phyloP scores from a whole-genome alignment of 1,140 invertebrate genomes.

The Drosophila saltans region DNA sequence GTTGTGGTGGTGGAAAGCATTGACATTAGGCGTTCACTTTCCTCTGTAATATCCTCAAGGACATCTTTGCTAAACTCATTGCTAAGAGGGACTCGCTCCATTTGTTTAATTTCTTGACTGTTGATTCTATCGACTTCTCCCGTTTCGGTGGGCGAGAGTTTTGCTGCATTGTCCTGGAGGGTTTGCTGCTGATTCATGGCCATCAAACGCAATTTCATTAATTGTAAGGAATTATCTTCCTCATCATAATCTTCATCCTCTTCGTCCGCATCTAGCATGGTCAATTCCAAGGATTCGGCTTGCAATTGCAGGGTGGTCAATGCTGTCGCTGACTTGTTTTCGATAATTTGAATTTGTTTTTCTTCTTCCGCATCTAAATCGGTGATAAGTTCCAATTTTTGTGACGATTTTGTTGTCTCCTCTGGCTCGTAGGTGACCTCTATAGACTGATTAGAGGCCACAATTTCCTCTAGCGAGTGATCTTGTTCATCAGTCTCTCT shows the following conservation, averaged over 20 bases:
- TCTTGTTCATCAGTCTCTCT: constrained; percentile 65
- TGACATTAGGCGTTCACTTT: constrained; percentile 72
- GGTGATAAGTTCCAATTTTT: constrained; percentile 45
- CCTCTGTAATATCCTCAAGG: constrained; percentile 81
- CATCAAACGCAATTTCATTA: constrained; percentile 72
- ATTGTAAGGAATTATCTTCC: constrained; percentile 63
- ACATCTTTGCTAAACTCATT: constrained; percentile 75
- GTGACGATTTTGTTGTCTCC: constrained; percentile 46
- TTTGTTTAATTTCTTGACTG: constrained; percentile 61
- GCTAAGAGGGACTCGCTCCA: constrained; percentile 69
- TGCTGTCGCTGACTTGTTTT: constrained; percentile 37
- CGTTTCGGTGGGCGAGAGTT: constrained; percentile 58
- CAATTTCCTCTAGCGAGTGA: constrained; percentile 77
- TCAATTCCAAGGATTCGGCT: constrained; percentile 49
- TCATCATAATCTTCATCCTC: constrained; percentile 61
- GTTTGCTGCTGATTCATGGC: constrained; percentile 65
- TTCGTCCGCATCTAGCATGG: constrained; percentile 39
- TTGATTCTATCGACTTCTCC: constrained; percentile 13
- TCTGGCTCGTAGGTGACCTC: constrained; percentile 70
- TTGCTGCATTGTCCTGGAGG: constrained; percentile 37
- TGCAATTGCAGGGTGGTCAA: constrained; percentile 48
- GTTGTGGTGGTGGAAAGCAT: constrained; percentile 58
- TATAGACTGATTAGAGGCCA: constrained; percentile 72
- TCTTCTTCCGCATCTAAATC: constrained; percentile 49
- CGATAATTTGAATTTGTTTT: constrained; percentile 34